Percentiles rank a stretch among this genome's conserved stretches.
These are phyloP conservation scores for Drosophila testacea DNA, from an alignment of 2,888 invertebrate genomes.

Conservation along the genomic window DNA sequence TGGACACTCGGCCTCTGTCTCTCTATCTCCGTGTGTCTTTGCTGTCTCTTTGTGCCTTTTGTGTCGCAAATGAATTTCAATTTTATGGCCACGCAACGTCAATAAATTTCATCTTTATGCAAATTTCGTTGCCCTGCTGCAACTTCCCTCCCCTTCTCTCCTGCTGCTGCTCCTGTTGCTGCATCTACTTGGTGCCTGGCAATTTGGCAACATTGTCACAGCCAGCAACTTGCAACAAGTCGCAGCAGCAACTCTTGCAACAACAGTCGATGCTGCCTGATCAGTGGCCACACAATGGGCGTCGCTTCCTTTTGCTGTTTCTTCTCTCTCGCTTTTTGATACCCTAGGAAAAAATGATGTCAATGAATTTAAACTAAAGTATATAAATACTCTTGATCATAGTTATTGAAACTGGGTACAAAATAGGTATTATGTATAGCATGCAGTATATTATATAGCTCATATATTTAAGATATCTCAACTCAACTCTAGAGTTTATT, in stretches of 20 bases:
- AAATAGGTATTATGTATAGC: too few relatives aligned
- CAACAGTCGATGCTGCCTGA: conserved; percentile 10
- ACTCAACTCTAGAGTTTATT: too few relatives aligned
- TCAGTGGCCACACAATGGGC: conserved; percentile 53
- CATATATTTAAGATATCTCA: too few relatives aligned
- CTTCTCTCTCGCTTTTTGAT: background rate
- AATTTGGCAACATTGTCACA: conserved; percentile 77
- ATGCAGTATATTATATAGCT: too few relatives aligned
- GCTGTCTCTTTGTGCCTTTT: conserved; percentile 34
- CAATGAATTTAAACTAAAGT: too few relatives aligned
- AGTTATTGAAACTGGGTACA: too few relatives aligned
- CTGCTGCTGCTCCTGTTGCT: background rate
- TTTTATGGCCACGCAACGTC: conserved; percentile 76
- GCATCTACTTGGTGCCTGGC: conserved; percentile 32
- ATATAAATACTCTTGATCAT: too few relatives aligned
- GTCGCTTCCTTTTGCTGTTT: conserved; percentile 13
- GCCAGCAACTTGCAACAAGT: conserved; percentile 22
- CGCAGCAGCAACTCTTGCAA: conserved; percentile 23
- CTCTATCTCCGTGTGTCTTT: background rate
- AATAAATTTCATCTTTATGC: conserved; percentile 81
- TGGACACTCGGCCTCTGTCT: conserved; percentile 8
- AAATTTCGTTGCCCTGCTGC: conserved; percentile 50
- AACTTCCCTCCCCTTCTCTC: background rate
- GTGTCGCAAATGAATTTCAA: conserved; percentile 76
- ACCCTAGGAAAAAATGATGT: background rate